Evolutionary conservation across 2,888 invertebrate genomes (phyloP).

Genomic region (Eupithecia inturbata): DNA sequence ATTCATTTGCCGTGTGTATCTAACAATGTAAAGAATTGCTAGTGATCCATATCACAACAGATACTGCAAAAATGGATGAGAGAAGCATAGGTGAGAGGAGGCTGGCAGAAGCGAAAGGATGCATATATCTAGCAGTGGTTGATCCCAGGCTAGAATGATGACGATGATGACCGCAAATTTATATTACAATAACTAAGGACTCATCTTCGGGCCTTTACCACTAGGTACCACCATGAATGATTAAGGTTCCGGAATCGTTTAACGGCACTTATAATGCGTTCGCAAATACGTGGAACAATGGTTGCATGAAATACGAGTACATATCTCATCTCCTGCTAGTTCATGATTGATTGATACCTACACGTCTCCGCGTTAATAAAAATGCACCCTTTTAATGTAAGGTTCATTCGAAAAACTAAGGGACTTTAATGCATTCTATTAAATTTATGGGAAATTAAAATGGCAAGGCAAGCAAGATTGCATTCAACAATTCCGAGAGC

Average conservation of each 20-base stretch:
- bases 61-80: too few species aligned
- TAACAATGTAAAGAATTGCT: neutral
- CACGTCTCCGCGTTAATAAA: neutral
- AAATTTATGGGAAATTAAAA: constrained; percentile 22
- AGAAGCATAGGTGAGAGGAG: neutral
- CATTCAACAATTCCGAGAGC: constrained; percentile 30
- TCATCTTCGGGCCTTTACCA: neutral
- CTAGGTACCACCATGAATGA: neutral
- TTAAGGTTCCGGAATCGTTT: neutral
- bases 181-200: neutral
- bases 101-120: neutral
- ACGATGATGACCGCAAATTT: neutral
- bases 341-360: neutral
- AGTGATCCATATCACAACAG: neutral
- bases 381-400: neutral
- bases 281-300: neutral
- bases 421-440: neutral
- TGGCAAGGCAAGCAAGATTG: constrained; percentile 22
- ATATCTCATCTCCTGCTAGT: neutral
- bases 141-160: neutral
- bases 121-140: neutral
- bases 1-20: neutral
- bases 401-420: neutral
- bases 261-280: too few species aligned
- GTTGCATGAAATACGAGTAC: neutral